phyloP scores from a whole-genome alignment of 2,113 vertebrate genomes.

The Suricata suricatta region DNA sequence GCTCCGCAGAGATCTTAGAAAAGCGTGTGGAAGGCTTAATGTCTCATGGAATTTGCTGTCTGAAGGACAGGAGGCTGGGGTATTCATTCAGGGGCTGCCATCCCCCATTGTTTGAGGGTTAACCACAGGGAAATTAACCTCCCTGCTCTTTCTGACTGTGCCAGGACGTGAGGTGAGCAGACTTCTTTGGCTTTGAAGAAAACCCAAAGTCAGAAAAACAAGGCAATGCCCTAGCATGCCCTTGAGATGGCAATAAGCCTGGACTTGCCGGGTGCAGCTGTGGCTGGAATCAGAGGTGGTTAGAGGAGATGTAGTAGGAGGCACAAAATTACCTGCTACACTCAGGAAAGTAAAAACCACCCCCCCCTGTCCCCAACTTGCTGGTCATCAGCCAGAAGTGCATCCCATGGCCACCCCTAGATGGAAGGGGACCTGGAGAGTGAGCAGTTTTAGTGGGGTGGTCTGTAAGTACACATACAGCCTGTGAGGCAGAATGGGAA shows the following conservation, averaged over 20 bases:
- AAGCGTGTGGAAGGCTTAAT: background rate
- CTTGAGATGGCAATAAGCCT: background rate
- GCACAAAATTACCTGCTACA: background rate
- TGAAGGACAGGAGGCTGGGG: background rate
- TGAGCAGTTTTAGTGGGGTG: background rate
- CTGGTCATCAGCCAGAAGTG: background rate
- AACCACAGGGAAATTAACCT: background rate
- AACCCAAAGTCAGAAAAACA: background rate
- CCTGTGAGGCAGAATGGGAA: background rate
- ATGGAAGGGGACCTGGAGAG: background rate
- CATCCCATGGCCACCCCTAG: background rate
- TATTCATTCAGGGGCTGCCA: background rate
- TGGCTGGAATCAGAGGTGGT: background rate
- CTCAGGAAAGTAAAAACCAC: background rate
- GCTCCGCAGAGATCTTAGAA: background rate
- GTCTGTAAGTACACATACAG: background rate
- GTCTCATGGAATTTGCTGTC: background rate
- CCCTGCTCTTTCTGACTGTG: background rate
- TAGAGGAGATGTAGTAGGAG: background rate
- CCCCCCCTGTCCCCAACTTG: background rate
- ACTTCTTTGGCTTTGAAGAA: background rate
- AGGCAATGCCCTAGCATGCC: background rate
- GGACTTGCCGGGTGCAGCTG: background rate
- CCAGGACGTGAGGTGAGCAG: background rate
- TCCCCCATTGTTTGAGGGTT: background rate